These are phyloP conservation scores for Trichogramma pretiosum DNA, from an alignment of 1,140 invertebrate genomes.

Conservation along the genomic window DNA sequence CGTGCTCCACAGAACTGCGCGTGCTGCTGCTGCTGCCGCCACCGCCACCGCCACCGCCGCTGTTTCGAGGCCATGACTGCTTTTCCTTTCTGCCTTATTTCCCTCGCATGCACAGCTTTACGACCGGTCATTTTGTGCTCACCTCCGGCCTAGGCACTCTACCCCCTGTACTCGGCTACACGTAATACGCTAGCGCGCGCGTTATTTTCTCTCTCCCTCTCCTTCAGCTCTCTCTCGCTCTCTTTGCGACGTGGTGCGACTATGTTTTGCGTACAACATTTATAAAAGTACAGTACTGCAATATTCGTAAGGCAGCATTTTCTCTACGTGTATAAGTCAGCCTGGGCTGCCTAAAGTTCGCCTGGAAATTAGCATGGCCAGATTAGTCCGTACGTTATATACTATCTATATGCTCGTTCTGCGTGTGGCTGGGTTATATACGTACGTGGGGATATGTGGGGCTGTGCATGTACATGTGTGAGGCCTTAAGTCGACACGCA, in stretches of 20 bases:
- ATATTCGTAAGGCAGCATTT: too few relatives aligned
- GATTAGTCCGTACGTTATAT: too few relatives aligned
- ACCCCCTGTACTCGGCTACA: too few relatives aligned
- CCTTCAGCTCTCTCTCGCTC: neutral
- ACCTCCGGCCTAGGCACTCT: too few relatives aligned
- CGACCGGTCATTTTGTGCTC: constrained; percentile 7
- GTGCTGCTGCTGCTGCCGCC: neutral
- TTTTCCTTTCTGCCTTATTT: constrained; percentile 6
- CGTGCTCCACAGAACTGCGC: neutral
- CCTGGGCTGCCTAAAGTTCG: too few relatives aligned
- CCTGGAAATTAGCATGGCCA: too few relatives aligned
- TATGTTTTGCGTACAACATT: too few relatives aligned
- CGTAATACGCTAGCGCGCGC: too few relatives aligned
- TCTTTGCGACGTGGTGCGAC: neutral
- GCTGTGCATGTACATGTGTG: neutral
- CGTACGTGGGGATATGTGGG: neutral
- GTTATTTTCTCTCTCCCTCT: constrained; percentile 1
- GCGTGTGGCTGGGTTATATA: neutral
- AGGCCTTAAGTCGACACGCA: constrained; percentile 36
- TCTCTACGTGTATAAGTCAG: too few relatives aligned
- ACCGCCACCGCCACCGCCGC: neutral
- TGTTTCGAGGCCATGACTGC: too few relatives aligned
- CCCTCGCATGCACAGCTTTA: constrained; percentile 7
- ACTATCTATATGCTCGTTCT: too few relatives aligned
- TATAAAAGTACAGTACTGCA: too few relatives aligned